A percentile compares a stretch with the other conserved stretches of the same genome.
Evolutionary conservation across 2,797 vertebrate genomes (phyloP).

Genomic region (Sebastes itinus): DNA sequence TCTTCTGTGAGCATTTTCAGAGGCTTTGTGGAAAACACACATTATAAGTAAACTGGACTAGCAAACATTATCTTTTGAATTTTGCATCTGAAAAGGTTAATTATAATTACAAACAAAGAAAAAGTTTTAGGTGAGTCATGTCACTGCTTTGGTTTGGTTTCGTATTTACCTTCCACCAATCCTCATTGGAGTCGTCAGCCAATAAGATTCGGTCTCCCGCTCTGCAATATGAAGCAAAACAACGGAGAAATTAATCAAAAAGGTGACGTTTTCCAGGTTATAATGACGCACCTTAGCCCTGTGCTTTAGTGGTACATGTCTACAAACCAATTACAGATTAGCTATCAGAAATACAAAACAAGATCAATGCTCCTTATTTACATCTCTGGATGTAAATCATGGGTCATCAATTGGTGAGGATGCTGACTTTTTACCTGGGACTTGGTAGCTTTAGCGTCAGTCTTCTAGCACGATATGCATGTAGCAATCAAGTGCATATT

Average conservation of each 20-base stretch:
- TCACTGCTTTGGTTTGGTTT: not conserved
- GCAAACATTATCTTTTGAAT: not conserved
- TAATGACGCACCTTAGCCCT: not conserved
- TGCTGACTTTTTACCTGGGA: not conserved
- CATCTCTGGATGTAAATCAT: not conserved
- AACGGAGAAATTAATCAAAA: not conserved
- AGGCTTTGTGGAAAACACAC: not conserved
- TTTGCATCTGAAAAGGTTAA: not conserved
- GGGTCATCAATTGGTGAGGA: not conserved
- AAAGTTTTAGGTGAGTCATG: not conserved
- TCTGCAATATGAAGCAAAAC: conserved; percentile 73
- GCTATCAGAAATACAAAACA: not conserved
- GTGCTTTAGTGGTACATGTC: not conserved
- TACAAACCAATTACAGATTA: not conserved
- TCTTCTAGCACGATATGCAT: not conserved
- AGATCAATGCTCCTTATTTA: not conserved
- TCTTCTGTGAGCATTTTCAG: not conserved
- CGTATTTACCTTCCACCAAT: conserved; percentile 95
- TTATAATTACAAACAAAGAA: not conserved
- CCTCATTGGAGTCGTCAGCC: conserved; percentile 93
- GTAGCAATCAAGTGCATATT: not conserved
- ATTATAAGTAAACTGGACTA: not conserved
- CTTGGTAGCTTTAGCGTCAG: not conserved
- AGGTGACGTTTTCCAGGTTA: not conserved
- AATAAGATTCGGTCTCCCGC: conserved; percentile 94